Conservation (phyloP, 2,888 invertebrate species). For the Phrixothrix hirtus region DNA sequence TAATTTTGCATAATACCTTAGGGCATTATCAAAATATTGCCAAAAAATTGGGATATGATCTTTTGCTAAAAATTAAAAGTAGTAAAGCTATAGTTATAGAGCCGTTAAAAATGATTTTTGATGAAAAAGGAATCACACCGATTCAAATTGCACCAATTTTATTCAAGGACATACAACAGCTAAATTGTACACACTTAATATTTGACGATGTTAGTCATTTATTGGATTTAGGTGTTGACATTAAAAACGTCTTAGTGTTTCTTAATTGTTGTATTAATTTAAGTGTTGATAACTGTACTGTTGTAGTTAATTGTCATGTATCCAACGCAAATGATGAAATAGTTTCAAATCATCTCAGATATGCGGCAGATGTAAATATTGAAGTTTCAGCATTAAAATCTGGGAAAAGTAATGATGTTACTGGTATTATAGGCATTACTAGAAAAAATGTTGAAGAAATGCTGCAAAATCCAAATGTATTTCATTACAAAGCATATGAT, state of each 20-base stretch:
- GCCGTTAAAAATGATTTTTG: constrained; percentile 58
- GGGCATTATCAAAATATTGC: constrained; percentile 76
- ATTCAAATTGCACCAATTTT: constrained; percentile 55
- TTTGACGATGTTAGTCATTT: constrained; percentile 76
- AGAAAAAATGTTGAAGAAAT: constrained; percentile 40
- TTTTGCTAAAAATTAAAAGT: constrained; percentile 59
- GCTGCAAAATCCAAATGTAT: constrained; percentile 43
- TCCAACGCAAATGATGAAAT: constrained; percentile 62
- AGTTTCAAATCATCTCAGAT: constrained; percentile 64
- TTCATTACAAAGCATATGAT: constrained; percentile 74
- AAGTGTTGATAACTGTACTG: constrained; percentile 53
- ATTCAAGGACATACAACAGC: constrained; percentile 51
- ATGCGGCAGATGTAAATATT: constrained; percentile 66
- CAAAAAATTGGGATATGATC: constrained; percentile 73
- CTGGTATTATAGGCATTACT: constrained; percentile 67
- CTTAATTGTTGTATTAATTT: constrained; percentile 57
- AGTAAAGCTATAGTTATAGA: constrained; percentile 61
- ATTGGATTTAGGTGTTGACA: constrained; percentile 64
- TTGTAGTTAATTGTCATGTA: constrained; percentile 64
- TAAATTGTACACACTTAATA: constrained; percentile 58
- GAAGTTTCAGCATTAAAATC: constrained; percentile 70
- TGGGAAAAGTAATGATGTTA: constrained; percentile 73
- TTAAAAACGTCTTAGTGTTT: constrained; percentile 60
- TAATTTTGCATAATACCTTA: constrained; percentile 71
- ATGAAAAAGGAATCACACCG: constrained; percentile 51